A percentile compares a stretch with the other conserved stretches of the same genome.
Conservation (phyloP, 2,113 vertebrate species). For the Rhodinocichla rosea region DNA sequence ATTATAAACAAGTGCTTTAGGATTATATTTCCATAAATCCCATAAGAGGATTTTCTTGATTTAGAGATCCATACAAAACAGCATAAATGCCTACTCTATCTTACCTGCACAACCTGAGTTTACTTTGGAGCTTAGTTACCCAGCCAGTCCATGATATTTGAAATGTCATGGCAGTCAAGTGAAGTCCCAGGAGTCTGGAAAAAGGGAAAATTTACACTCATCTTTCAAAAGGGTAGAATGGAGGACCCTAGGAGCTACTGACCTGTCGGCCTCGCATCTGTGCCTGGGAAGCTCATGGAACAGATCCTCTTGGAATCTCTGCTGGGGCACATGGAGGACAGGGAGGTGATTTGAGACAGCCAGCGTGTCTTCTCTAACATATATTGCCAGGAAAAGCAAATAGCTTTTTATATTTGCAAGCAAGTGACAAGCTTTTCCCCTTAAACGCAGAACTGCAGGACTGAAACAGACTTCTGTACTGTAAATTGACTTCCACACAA, state of each 20-base stretch:
- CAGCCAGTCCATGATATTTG: not conserved
- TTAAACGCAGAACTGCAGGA: not conserved
- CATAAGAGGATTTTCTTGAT: not conserved
- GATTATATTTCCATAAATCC: not conserved
- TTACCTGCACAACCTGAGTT: not conserved
- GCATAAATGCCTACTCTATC: not conserved
- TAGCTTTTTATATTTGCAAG: not conserved
- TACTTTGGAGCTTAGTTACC: not conserved
- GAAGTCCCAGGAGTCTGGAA: not conserved
- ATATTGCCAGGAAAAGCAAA: not conserved
- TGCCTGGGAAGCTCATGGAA: not conserved
- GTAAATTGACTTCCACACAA: not conserved
- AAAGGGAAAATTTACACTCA: not conserved
- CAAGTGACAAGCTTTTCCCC: not conserved
- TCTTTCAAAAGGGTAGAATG: not conserved
- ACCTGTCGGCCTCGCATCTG: not conserved
- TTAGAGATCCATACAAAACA: not conserved
- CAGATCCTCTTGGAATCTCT: not conserved
- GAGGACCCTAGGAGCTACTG: not conserved
- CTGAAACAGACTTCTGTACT: not conserved
- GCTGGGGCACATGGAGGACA: not conserved
- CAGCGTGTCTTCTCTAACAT: not conserved
- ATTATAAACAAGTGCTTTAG: not conserved
- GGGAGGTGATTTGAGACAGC: not conserved
- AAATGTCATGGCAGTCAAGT: not conserved